Percentiles rank a stretch among this genome's conserved stretches.
These are phyloP conservation scores for Eurystomus gularis DNA, from an alignment of 2,113 vertebrate genomes.

Conservation along the genomic window DNA sequence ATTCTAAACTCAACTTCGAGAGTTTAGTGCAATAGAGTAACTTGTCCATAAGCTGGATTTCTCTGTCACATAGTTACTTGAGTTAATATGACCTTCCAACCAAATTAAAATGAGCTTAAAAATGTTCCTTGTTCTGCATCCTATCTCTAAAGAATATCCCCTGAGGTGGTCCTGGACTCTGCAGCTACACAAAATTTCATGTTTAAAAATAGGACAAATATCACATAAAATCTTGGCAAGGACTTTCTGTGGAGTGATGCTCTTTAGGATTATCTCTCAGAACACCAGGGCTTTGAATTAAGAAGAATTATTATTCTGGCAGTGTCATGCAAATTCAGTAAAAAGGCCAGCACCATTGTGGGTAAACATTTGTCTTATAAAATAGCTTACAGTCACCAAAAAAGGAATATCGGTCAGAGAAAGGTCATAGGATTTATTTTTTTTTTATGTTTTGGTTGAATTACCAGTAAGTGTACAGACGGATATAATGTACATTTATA, in stretches of 20 bases:
- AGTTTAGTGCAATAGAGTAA: not conserved
- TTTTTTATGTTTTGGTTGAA: not conserved
- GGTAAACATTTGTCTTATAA: slow-evolving; percentile 38
- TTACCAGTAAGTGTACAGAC: not conserved
- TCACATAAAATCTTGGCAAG: slow-evolving; percentile 27
- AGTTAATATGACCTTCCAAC: slow-evolving; percentile 40
- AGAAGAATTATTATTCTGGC: slow-evolving; percentile 1
- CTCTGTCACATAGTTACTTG: not conserved
- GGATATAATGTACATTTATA: not conserved
- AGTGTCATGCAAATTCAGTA: not conserved
- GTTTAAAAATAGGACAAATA: slow-evolving; percentile 40
- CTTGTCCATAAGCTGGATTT: not conserved
- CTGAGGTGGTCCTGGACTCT: not conserved
- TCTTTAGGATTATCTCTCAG: not conserved
- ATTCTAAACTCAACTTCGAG: not conserved
- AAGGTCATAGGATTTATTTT: not conserved
- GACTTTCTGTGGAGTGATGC: not conserved
- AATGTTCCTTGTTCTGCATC: not conserved
- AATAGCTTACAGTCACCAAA: slow-evolving; percentile 1
- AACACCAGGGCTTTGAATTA: not conserved
- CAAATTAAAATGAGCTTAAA: slow-evolving; percentile 31
- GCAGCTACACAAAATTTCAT: not conserved
- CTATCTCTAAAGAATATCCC: not conserved
- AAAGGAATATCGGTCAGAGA: not conserved
- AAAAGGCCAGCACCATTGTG: not conserved